Conservation (phyloP, 2,113 vertebrate species). For the Empidonax alnorum region DNA sequence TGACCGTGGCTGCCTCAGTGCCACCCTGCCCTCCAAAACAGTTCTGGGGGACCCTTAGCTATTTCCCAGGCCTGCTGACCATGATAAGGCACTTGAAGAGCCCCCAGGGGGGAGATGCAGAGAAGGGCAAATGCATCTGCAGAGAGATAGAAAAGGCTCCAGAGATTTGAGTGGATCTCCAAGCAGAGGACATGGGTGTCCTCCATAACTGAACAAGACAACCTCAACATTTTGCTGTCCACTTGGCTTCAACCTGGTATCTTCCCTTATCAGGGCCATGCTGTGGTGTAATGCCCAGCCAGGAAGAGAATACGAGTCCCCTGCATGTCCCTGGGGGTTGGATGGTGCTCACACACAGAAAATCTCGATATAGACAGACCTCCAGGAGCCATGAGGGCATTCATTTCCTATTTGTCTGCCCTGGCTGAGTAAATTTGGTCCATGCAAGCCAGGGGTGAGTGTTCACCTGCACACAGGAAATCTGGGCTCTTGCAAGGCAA, state of each 20-base stretch:
- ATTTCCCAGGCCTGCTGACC: background rate
- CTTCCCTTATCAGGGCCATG: background rate
- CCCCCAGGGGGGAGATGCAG: background rate
- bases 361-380: background rate
- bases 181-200: background rate
- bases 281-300: background rate
- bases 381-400: background rate
- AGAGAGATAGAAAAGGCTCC: background rate
- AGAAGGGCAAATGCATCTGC: background rate
- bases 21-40: background rate
- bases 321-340: background rate
- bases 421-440: background rate
- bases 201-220: background rate
- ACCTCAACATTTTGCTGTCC: background rate
- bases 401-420: background rate
- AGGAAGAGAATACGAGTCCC: background rate
- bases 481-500: background rate
- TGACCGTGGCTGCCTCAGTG: background rate
- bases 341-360: background rate
- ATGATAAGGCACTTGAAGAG: background rate
- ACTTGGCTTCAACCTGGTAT: background rate
- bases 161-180: background rate
- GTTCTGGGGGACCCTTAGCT: background rate
- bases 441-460: background rate
- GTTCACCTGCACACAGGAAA: background rate